Base-by-base conservation (phyloP, 2,888 invertebrate species). In the Lucinisca nassula region DNA sequence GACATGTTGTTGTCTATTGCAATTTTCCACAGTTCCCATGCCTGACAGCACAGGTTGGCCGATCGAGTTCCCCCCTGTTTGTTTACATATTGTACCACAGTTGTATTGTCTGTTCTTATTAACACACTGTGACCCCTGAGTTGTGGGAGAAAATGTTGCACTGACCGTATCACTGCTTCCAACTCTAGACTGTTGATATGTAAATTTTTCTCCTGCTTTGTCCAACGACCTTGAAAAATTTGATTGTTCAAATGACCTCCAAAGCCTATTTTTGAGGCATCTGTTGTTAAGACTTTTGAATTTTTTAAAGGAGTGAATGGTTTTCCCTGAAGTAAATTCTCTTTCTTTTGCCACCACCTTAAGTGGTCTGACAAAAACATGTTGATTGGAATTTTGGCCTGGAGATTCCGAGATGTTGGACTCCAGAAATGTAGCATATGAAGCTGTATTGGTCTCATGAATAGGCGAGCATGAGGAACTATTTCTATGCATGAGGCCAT, bases 51-150 rank as follows among this genome's bases (percentile, higher is more conserved):
- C 4, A 88, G 75, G 0, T 35, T 30, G 30, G 73, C 40, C 21
- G 87, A 90, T 72, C 81, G 76, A 30, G 87, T 90, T 3, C 81
- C 87, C 55, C 88, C 87, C 37, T 85, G 83, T 55, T 79, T 82
- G 73, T 87, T 32, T 21, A 79, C 38, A 40, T 37, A 90, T 27
- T 74, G 75, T 17, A 79, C 84, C 1, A 87, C 85, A 51, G 85
- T 85, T 49, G 85, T 84, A 37, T 87, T 87, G 88, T 88, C 87
- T n/a, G 73, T 35, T 30, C 77, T 61, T 0, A 89, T 55, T 45
- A 85, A 21, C 0, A 87, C 81, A 30, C 35, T 37, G 40, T 79
- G 58, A 21, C 73, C 75, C 27, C 79, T n/a, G 1, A 87, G 24
- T 3, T 75, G 51, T 8, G 32, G 45, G 1, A 51, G 74, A 70